These are phyloP conservation scores for Ictalurus furcatus DNA, from an alignment of 2,113 vertebrate genomes.

Conservation along the genomic window DNA sequence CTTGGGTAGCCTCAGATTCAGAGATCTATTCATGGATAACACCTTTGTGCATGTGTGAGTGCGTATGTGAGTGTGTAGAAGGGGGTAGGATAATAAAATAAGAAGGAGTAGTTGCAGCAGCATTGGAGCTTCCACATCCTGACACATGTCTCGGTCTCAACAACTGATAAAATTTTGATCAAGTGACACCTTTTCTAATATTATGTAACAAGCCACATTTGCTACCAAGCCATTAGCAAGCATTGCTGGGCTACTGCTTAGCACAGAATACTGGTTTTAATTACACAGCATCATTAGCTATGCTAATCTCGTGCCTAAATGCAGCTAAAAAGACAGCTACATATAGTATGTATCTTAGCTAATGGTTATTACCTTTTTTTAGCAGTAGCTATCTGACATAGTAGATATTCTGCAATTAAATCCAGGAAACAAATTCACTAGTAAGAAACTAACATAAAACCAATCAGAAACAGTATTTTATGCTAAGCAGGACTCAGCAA, in stretches of 20 bases:
- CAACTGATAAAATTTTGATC: not conserved
- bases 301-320: not conserved
- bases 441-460: not conserved
- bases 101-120: slow-evolving; percentile 61
- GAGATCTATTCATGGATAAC: slow-evolving; percentile 74
- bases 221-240: not conserved
- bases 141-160: not conserved
- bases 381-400: not conserved
- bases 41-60: slow-evolving; percentile 64
- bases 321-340: not conserved
- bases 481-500: not conserved
- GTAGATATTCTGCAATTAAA: not conserved
- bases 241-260: not conserved
- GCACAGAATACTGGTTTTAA: not conserved
- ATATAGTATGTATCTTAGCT: not conserved
- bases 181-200: not conserved
- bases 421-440: not conserved
- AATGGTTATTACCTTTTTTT: not conserved
- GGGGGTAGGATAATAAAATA: slow-evolving; percentile 60
- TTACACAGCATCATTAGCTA: not conserved
- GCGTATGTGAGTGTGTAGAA: slow-evolving; percentile 13
- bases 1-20: slow-evolving; percentile 46
- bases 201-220: not conserved
- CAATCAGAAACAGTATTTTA: not conserved
- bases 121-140: not conserved